phyloP scores from a whole-genome alignment of 2,113 vertebrate species.

The Scartelaos histophorus region DNA sequence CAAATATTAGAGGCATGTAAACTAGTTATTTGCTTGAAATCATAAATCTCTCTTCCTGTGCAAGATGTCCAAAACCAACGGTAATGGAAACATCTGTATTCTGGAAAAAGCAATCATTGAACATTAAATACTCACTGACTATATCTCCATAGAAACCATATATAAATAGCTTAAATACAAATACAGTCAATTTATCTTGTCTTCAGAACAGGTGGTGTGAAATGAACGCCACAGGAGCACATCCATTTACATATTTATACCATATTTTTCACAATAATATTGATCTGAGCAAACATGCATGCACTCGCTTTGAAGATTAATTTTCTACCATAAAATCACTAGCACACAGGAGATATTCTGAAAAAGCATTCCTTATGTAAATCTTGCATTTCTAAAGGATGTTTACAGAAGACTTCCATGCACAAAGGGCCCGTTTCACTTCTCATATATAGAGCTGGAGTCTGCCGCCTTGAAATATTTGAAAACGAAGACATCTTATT shows the following conservation, averaged over 20 bases:
- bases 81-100: background rate
- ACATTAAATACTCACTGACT: background rate
- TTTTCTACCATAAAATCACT: background rate
- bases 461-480: constrained; percentile 1
- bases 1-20: too few relatives aligned
- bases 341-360: background rate
- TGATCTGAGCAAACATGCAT: background rate
- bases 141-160: background rate
- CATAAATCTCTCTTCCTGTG: background rate
- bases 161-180: background rate
- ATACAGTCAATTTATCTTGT: background rate
- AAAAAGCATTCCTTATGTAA: background rate
- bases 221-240: background rate
- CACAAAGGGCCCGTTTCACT: background rate
- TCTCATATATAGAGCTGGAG: background rate
- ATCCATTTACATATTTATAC: background rate
- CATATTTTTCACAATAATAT: background rate
- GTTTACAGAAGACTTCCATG: background rate
- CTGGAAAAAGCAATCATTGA: background rate
- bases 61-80: background rate
- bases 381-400: background rate
- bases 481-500: constrained; percentile 2
- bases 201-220: background rate
- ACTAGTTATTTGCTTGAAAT: too few relatives aligned
- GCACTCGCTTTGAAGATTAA: background rate